Conservation (phyloP, 2,113 vertebrate species). For the Scatophagus argus region DNA sequence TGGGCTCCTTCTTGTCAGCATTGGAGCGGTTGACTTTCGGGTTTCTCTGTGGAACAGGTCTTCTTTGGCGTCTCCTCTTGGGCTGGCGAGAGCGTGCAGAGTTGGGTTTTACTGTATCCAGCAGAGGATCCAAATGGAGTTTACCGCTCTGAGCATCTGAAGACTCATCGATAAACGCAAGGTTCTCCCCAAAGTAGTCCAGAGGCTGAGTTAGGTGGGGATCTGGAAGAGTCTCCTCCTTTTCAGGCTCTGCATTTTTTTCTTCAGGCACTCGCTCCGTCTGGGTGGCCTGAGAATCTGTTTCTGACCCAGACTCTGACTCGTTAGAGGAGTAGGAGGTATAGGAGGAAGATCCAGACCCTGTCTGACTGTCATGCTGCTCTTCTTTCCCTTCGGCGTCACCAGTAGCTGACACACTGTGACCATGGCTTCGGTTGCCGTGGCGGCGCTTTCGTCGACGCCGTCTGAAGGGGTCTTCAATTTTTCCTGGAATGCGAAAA, state of each 20-base stretch:
- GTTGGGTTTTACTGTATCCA: constrained; percentile 59
- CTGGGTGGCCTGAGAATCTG: constrained; percentile 79
- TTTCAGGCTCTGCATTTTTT: constrained; percentile 36
- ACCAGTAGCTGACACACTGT: constrained; percentile 36
- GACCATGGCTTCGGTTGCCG: constrained; percentile 58
- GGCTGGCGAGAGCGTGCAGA: constrained; percentile 41
- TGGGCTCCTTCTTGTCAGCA: constrained; percentile 58
- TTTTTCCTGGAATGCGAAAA: constrained; percentile 85
- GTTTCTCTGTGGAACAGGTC: constrained; percentile 56
- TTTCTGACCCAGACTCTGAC: constrained; percentile 75
- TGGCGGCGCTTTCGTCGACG: constrained; percentile 75
- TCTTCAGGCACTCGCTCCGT: constrained; percentile 77
- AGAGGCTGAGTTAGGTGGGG: constrained; percentile 80
- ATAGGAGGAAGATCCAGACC: constrained; percentile 76
- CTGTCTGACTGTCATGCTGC: constrained; percentile 48
- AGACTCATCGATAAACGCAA: constrained; percentile 92
- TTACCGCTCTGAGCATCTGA: constrained; percentile 89
- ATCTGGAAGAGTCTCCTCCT: constrained; percentile 50
- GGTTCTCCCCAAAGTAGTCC: constrained; percentile 91
- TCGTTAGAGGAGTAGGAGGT: constrained; percentile 78
- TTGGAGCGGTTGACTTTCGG: constrained; percentile 54
- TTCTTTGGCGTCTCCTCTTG: constrained; percentile 79
- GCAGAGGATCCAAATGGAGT: constrained; percentile 76
- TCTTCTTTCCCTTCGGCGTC: constrained; percentile 54
- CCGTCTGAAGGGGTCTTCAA: constrained; percentile 82